Base-by-base conservation (phyloP, 2,888 invertebrate genomes). In the Himalopsyche kuldschensis region DNA sequence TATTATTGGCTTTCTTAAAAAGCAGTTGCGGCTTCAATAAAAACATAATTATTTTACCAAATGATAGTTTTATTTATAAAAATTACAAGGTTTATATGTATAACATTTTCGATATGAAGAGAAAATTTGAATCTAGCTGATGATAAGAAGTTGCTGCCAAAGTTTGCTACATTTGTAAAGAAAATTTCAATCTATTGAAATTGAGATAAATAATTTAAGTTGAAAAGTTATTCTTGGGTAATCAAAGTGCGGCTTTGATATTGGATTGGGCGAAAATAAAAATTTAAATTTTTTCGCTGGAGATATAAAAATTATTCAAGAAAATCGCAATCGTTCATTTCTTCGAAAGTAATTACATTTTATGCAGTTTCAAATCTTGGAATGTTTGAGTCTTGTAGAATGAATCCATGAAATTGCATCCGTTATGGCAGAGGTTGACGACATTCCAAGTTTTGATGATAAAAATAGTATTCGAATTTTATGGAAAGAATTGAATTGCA, bases 371-470 rank as follows among this genome's bases (percentile, higher is more conserved):
- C 55, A 55, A 10, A 55, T 20, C 1, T 20, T 24, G 55, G 6
- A 48, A 55, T 55, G 55, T 55, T 55, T 55, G n/a, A 55, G 20
- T 55, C 3, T 20, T 20, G 20, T 24, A 78, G 78, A 82, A 78
- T 24, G 77, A 48, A 79, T 69, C 82, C 79, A 69, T 82, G 82
- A 82, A 82, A 82, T 82, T 82, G 82, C 82, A 82, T 82, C 82
- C 82, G 82, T 46, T 79, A 78, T 46, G 27, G 24, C 75, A 47
- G 24, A 30, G 32, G n/a, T 80, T 27, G 20, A 55, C 20, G 55
- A 55, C 20, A 55, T 55, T 55, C 20, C 2, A 20, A 48, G n/a
- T n/a, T 35, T 35, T 35, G 35, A 35, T 35, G 8, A 35, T 35
- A 8, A 35, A 8, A 8, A 8, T 35, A 10, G 6, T 6, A 35